A percentile compares a stretch with the other conserved stretches of the same genome.
Conservation (phyloP, 2,797 vertebrate genomes). For the Ibycter americanus region DNA sequence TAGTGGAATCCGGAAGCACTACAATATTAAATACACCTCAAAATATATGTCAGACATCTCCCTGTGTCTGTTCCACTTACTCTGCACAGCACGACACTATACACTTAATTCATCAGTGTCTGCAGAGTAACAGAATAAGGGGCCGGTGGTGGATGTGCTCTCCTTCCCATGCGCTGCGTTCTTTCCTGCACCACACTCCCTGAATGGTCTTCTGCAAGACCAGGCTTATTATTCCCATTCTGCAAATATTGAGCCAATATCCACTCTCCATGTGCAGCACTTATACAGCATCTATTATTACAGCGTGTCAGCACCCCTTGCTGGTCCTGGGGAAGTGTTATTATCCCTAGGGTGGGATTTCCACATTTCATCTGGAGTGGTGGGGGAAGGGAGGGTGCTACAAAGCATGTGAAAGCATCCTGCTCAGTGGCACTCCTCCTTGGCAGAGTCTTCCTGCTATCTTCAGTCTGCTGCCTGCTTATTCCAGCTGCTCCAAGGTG, state of each 20-base stretch:
- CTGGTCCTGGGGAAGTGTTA: not conserved
- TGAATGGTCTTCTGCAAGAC: not conserved
- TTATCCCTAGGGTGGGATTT: not conserved
- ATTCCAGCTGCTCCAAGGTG: not conserved
- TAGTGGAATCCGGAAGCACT: slow-evolving; percentile 52
- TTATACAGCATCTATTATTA: not conserved
- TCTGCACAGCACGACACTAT: not conserved
- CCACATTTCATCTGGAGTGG: not conserved
- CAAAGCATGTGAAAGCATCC: not conserved
- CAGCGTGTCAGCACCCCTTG: not conserved
- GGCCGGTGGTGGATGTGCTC: not conserved
- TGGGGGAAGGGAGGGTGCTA: not conserved
- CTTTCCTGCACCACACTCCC: not conserved
- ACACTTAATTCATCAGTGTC: not conserved
- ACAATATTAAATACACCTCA: slow-evolving; percentile 49
- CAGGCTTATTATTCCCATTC: not conserved
- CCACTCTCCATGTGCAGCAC: not conserved
- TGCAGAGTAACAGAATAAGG: not conserved
- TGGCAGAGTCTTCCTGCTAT: not conserved
- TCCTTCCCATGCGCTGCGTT: not conserved
- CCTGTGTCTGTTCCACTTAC: slow-evolving; percentile 20
- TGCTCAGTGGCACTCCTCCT: not conserved
- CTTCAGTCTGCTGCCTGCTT: not conserved
- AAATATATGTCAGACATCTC: slow-evolving; percentile 50
- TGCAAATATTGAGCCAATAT: not conserved